A percentile compares a stretch with the other conserved stretches of the same genome.
phyloP scores from a whole-genome alignment of 2,797 vertebrate species.

The Tragopan temminckii region DNA sequence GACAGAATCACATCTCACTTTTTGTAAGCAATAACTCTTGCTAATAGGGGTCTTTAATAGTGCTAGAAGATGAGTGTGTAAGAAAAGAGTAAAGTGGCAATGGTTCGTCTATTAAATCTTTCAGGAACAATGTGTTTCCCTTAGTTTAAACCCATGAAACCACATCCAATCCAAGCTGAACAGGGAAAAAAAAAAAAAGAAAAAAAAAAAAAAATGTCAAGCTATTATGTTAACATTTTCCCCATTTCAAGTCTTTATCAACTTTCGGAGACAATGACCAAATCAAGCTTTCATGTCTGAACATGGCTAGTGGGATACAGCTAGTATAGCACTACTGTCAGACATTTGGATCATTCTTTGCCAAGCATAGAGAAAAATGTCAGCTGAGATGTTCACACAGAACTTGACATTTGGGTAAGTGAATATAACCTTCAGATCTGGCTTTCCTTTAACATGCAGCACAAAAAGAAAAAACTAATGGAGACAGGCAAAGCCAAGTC shows the following conservation, averaged over 20 bases:
- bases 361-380: conserved; percentile 67
- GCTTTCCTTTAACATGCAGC: conserved; percentile 13
- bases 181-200: not conserved
- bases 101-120: not conserved
- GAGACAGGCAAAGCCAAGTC: not conserved
- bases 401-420: conserved; percentile 71
- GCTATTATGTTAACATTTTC: conserved; percentile 55
- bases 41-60: not conserved
- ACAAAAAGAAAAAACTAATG: conserved; percentile 29
- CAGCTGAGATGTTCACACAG: conserved; percentile 62
- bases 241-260: conserved; percentile 55
- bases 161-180: not conserved
- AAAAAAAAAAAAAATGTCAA: conserved; percentile 48
- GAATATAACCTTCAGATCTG: conserved; percentile 65
- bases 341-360: conserved; percentile 42
- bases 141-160: not conserved
- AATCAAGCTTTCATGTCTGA: conserved; percentile 41
- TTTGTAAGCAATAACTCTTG: not conserved
- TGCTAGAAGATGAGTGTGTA: not conserved
- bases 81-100: not conserved
- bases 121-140: not conserved
- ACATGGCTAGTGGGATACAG: conserved; percentile 9
- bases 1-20: not conserved
- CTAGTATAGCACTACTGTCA: conserved; percentile 31
- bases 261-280: conserved; percentile 54